Percentiles rank a stretch among this genome's conserved stretches.
These are phyloP conservation scores for Thalassoma bifasciatum DNA, from an alignment of 2,113 vertebrate genomes.

Conservation along the genomic window DNA sequence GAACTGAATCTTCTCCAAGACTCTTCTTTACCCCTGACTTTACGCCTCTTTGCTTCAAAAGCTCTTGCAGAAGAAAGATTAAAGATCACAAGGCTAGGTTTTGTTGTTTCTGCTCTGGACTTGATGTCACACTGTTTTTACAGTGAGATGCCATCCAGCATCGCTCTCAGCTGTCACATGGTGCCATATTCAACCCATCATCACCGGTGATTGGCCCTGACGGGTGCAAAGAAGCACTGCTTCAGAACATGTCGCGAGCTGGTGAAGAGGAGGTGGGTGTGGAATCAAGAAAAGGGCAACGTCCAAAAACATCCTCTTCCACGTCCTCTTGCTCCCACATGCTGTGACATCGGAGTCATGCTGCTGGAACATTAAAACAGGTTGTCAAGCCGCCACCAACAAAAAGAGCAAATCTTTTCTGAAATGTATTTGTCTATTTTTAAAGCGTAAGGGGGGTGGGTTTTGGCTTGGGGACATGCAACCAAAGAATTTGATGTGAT, in stretches of 20 bases:
- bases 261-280: constrained; percentile 87
- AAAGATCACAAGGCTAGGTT: constrained; percentile 21
- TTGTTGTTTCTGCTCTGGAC: constrained; percentile 37
- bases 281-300: constrained; percentile 84
- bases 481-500: constrained; percentile 73
- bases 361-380: constrained; percentile 63
- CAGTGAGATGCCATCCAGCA: constrained; percentile 36
- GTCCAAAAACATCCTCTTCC: constrained; percentile 71
- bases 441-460: constrained; percentile 41
- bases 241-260: constrained; percentile 81
- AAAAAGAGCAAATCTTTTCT: constrained; percentile 69
- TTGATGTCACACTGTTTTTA: constrained; percentile 41
- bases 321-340: constrained; percentile 46
- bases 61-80: constrained; percentile 10
- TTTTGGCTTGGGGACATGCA: constrained; percentile 61
- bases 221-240: constrained; percentile 76
- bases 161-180: constrained; percentile 62
- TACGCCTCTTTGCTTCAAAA: not conserved
- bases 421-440: constrained; percentile 77
- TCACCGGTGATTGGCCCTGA: constrained; percentile 63
- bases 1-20: constrained; percentile 12
- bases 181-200: constrained; percentile 60
- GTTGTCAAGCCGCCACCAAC: constrained; percentile 78
- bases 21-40: not conserved
- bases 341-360: constrained; percentile 64